Percentiles rank a stretch among this genome's conserved stretches.
These are phyloP conservation scores for Rhadinocentrus ornatus DNA, from an alignment of 2,797 vertebrate species.

Conservation along the genomic window DNA sequence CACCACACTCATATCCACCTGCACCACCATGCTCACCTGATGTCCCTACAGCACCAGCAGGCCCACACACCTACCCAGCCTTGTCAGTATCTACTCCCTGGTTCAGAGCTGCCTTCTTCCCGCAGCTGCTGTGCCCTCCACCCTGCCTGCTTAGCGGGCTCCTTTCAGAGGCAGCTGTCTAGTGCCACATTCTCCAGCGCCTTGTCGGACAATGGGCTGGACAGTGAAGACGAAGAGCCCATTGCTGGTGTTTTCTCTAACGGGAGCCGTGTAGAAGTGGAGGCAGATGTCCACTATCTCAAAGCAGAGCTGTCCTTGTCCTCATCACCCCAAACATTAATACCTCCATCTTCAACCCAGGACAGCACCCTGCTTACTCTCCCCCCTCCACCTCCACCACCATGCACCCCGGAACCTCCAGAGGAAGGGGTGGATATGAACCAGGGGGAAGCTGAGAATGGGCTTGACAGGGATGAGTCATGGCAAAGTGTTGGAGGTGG, in stretches of 20 bases:
- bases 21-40: constrained; percentile 77
- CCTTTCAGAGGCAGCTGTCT: constrained; percentile 96
- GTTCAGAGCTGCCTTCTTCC: constrained; percentile 68
- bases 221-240: constrained; percentile 97
- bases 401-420: constrained; percentile 79
- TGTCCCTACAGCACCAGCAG: constrained; percentile 74
- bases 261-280: constrained; percentile 94
- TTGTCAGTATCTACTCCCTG: constrained; percentile 72
- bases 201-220: constrained; percentile 95
- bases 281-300: constrained; percentile 93
- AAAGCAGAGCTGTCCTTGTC: constrained; percentile 61
- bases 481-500: constrained; percentile 74
- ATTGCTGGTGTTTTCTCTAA: constrained; percentile 97
- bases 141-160: constrained; percentile 83
- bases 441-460: constrained; percentile 53
- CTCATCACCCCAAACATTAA: constrained; percentile 33
- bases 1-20: constrained; percentile 82
- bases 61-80: constrained; percentile 52
- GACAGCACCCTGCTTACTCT: constrained; percentile 56
- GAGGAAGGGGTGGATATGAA: constrained; percentile 83
- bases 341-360: constrained; percentile 39
- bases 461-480: constrained; percentile 58
- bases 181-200: constrained; percentile 97
- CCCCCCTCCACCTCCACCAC: constrained; percentile 72
- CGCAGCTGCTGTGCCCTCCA: constrained; percentile 91